Conservation (phyloP, 2,888 invertebrate species). For the Agrilus biguttatus region DNA sequence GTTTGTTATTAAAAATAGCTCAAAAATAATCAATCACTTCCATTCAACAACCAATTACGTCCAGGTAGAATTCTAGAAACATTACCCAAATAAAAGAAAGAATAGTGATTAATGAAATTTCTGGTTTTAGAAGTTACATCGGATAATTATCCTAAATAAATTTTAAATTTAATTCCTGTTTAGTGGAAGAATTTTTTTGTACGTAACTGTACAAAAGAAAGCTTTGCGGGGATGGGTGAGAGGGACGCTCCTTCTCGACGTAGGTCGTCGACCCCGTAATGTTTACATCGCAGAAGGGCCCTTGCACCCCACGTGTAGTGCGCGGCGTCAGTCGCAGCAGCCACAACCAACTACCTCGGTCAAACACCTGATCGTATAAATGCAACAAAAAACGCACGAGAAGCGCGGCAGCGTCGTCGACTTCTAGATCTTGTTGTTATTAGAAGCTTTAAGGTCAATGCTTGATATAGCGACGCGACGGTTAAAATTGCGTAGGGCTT, state of each 20-base stretch:
- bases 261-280: constrained; percentile 26
- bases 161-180: neutral
- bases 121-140: no score
- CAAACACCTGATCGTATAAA: constrained; percentile 9
- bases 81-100: no score
- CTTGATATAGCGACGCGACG: no score
- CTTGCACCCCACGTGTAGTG: constrained; percentile 13
- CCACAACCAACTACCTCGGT: constrained; percentile 3
- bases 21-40: no score
- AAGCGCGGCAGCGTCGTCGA: neutral
- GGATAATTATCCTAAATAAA: no score
- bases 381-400: constrained; percentile 6
- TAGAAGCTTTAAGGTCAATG: no score
- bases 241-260: constrained; percentile 4
- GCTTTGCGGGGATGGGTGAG: constrained; percentile 1
- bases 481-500: no score
- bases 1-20: no score
- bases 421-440: no score
- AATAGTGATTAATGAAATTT: no score
- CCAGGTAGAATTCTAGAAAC: no score
- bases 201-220: neutral
- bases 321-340: neutral
- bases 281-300: constrained; percentile 29
- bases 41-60: no score
- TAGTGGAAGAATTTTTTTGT: neutral